A percentile compares a stretch with the other conserved stretches of the same genome.
These are phyloP conservation scores for Acrocephalus kingi DNA, from an alignment of 2,113 vertebrate genomes.

Conservation along the genomic window DNA sequence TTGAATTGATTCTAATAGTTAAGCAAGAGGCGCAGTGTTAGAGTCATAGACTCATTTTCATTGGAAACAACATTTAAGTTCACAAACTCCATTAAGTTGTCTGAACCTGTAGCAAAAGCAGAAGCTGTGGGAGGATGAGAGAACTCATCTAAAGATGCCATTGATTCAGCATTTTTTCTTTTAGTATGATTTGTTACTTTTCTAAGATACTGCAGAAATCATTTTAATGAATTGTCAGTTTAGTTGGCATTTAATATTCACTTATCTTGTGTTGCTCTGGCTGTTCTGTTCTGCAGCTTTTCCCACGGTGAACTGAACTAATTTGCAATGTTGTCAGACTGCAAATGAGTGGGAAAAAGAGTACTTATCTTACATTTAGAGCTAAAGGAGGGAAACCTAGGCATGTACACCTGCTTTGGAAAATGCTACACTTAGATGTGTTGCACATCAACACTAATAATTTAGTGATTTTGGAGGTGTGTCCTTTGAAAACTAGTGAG, in stretches of 20 bases:
- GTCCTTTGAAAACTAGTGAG: not conserved
- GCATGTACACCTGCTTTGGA: not conserved
- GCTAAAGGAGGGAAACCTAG: not conserved
- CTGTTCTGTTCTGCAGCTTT: not conserved
- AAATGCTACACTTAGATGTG: not conserved
- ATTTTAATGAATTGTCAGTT: not conserved
- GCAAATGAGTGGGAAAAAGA: not conserved
- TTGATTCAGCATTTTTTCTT: not conserved
- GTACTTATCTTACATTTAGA: not conserved
- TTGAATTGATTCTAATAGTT: not conserved
- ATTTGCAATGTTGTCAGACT: not conserved
- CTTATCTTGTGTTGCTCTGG: not conserved
- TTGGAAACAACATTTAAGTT: not conserved
- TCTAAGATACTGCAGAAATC: not conserved
- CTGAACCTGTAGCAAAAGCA: not conserved
- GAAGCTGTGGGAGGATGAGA: not conserved
- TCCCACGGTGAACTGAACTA: not conserved
- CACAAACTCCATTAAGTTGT: not conserved
- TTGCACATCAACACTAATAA: not conserved
- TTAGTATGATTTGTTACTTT: not conserved
- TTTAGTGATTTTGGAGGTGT: not conserved
- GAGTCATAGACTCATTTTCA: not conserved
- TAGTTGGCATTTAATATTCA: not conserved
- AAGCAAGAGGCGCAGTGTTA: not conserved
- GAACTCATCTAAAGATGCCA: not conserved